phyloP scores from a whole-genome alignment of 2,797 vertebrate genomes.

The Melanotaenia boesemani region DNA sequence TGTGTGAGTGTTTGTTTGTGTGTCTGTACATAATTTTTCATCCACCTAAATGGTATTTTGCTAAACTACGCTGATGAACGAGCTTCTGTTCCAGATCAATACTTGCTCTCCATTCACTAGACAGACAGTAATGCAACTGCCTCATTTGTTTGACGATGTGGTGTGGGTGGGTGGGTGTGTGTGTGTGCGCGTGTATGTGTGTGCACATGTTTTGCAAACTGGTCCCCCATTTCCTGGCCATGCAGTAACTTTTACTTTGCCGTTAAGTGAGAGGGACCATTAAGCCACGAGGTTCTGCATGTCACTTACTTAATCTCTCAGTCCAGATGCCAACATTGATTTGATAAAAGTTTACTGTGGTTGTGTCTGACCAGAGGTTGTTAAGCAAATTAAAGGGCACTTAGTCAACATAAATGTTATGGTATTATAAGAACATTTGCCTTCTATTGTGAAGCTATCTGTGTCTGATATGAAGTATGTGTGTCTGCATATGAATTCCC shows the following conservation, averaged over 20 bases:
- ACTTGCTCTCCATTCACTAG: constrained; percentile 61
- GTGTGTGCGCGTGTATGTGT: constrained; percentile 4
- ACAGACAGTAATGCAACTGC: constrained; percentile 67
- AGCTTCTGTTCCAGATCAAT: constrained; percentile 71
- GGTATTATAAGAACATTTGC: constrained; percentile 42
- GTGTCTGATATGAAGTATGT: constrained; percentile 19
- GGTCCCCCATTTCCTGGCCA: constrained; percentile 21
- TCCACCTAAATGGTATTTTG: constrained; percentile 67
- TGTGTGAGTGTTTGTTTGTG: constrained; percentile 15
- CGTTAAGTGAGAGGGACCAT: constrained; percentile 61
- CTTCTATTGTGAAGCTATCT: constrained; percentile 43
- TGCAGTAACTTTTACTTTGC: constrained; percentile 48
- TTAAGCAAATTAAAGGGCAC: constrained; percentile 42
- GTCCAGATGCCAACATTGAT: constrained; percentile 48
- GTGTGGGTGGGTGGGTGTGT: constrained; percentile 14
- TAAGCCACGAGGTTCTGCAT: constrained; percentile 63
- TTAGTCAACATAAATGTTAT: constrained; percentile 26
- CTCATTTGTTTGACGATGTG: constrained; percentile 67
- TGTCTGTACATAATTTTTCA: constrained; percentile 44
- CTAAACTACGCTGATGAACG: constrained; percentile 73
- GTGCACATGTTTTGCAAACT: constrained; percentile 18
- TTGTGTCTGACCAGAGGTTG: constrained; percentile 3
- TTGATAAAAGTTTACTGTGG: constrained; percentile 31
- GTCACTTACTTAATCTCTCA: constrained; percentile 63
- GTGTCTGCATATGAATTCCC: constrained; percentile 47